These are phyloP conservation scores for Enoplosus armatus DNA, from an alignment of 2,797 vertebrate species.

Conservation along the genomic window DNA sequence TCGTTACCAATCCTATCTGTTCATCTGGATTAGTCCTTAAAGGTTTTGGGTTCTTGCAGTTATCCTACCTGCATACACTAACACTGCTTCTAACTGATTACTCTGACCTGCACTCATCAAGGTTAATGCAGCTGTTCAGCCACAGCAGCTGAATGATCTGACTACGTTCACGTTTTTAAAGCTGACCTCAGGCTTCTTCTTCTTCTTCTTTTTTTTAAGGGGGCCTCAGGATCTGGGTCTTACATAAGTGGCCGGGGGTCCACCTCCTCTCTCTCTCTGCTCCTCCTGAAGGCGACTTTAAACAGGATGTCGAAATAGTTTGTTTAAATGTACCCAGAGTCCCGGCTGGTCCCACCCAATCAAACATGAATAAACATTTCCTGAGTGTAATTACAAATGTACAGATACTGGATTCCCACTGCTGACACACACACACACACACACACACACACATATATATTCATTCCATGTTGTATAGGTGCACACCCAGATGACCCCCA, in stretches of 20 bases:
- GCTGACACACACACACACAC: conserved; percentile 48
- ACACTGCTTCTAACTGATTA: background rate
- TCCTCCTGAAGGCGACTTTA: conserved; percentile 87
- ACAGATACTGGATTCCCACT: conserved; percentile 81
- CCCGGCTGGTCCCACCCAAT: conserved; percentile 89
- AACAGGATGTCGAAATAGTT: conserved; percentile 92
- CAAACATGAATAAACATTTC: conserved; percentile 93
- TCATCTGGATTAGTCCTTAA: background rate
- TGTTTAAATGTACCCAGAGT: conserved; percentile 92
- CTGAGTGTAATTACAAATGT: conserved; percentile 90
- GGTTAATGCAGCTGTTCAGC: background rate
- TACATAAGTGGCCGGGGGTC: conserved; percentile 76
- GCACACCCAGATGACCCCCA: conserved; percentile 41
- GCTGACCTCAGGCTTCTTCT: conserved; percentile 19
- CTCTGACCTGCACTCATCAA: background rate
- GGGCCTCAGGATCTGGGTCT: conserved; percentile 39
- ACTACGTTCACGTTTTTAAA: conserved; percentile 24
- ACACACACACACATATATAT: conserved; percentile 31
- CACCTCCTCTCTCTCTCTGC: conserved; percentile 70
- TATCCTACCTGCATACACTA: background rate
- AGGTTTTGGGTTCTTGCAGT: background rate
- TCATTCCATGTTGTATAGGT: conserved; percentile 10
- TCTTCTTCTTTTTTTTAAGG: conserved; percentile 25
- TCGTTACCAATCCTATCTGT: background rate
- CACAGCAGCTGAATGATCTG: background rate